Evolutionary conservation across 2,113 vertebrate species (phyloP), one percentile per base, ranked within the genome.

Genomic region (Ailurus styani): DNA sequence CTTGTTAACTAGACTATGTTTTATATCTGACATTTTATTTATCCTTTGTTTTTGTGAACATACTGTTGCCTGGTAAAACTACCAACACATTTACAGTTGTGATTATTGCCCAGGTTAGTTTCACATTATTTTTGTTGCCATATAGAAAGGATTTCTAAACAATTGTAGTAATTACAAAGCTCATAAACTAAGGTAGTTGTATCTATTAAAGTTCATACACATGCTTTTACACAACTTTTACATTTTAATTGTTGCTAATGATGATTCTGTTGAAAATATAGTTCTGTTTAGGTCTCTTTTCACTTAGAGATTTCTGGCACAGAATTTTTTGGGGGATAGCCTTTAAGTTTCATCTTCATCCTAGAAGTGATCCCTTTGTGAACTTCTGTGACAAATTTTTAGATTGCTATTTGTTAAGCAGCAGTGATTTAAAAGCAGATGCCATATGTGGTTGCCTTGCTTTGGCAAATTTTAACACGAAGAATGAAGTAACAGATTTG

Each of bases 21-120:
- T 86, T 86, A 37, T 66, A 42, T 54, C 2, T 82, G 27, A 60
- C 40, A 11, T 94, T 86, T 82, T 11, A 57, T 78, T 79, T 90
- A 50, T 96, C 57, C 45, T 93, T 95, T 89, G 62, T 72, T 81
- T 81, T 89, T 95, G 45, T 64, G 52, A 89, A 37, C 50, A 45
- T 52, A 13, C 23, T 54, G 12, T 64, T 78, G 47, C 66, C 18
- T 54, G 45, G 25, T 84, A 78, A 94, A 55, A 55, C 23, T 57
- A 62, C 87, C 14, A 96, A 17, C 42, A 82, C 20, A 68, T 94
- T 92, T 90, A 50, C 87, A 90, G 82, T 93, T 95, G n/a, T 83
- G 57, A 82, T 45, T 93, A 96, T 77, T 83, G 54, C 31, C 4
- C 52, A 86, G 45, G 77, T 83, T 81, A 66, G 52, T 62, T 66